These are phyloP conservation scores for Antidorcas marsupialis DNA, from an alignment of 2,113 vertebrate genomes.

Conservation along the genomic window DNA sequence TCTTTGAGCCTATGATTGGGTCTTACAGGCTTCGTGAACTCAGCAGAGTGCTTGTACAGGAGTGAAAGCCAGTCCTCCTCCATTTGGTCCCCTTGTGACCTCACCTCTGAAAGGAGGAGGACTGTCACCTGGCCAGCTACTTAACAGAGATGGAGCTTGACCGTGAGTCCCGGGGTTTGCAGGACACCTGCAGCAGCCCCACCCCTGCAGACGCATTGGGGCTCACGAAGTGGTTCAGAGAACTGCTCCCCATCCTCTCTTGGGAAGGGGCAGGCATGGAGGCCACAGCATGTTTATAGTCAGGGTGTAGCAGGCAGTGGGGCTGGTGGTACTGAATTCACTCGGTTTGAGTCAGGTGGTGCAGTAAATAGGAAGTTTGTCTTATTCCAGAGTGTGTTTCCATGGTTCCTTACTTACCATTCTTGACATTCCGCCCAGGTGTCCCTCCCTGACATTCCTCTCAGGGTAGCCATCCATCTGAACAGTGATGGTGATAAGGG, in stretches of 20 bases:
- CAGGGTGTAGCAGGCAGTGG: not conserved
- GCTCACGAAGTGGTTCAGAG: fast-evolving
- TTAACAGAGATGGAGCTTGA: not conserved
- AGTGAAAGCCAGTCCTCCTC: not conserved
- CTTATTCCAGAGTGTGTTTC: fast-evolving
- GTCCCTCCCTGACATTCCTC: not conserved
- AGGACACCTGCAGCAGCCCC: not conserved
- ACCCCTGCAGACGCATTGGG: fast-evolving
- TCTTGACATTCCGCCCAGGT: fast-evolving
- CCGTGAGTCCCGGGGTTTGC: too few relatives aligned
- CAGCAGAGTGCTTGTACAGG: fast-evolving
- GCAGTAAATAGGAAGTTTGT: not conserved
- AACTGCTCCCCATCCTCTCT: not conserved
- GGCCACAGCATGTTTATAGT: not conserved
- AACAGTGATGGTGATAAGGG: fast-evolving
- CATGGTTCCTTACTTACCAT: too few relatives aligned
- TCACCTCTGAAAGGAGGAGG: not conserved
- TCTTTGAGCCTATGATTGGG: not conserved
- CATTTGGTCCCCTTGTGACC: not conserved
- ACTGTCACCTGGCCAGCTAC: not conserved
- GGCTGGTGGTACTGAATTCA: not conserved
- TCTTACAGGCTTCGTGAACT: not conserved
- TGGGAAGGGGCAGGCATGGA: fast-evolving
- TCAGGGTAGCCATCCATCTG: fast-evolving
- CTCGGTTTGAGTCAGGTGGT: not conserved